Conservation (phyloP, 1,140 invertebrate genomes). For the Leucophenga varia region DNA sequence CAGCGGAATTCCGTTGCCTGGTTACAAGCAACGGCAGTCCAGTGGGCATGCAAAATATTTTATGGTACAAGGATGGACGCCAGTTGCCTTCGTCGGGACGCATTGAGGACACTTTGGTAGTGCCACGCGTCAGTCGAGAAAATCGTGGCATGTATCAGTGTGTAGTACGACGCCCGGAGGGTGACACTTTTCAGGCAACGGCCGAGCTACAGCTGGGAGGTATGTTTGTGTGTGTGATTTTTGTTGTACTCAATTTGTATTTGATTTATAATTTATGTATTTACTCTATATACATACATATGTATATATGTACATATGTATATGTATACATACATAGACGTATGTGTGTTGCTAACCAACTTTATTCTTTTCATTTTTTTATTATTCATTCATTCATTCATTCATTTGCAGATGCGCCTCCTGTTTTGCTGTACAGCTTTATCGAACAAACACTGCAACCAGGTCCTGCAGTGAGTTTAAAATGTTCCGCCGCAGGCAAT, state of each 20-base stretch:
- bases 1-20: constrained; percentile 74
- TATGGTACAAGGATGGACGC: constrained; percentile 77
- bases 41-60: constrained; percentile 55
- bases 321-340: too few species aligned
- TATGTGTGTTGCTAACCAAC: too few species aligned
- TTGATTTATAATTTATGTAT: too few species aligned
- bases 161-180: constrained; percentile 71
- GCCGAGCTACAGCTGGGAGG: constrained; percentile 79
- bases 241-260: neutral
- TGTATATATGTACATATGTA: too few species aligned
- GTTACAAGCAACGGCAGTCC: constrained; percentile 58
- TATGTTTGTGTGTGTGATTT: constrained; percentile 54
- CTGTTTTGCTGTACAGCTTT: constrained; percentile 77
- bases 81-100: constrained; percentile 68
- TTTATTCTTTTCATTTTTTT: constrained; percentile 8
- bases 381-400: constrained; percentile 1
- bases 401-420: constrained; percentile 71
- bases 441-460: constrained; percentile 82
- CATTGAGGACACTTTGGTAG: constrained; percentile 65
- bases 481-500: constrained; percentile 83
- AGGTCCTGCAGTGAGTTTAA: constrained; percentile 79
- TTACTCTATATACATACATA: too few species aligned
- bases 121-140: constrained; percentile 71
- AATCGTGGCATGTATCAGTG: constrained; percentile 87
- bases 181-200: constrained; percentile 77